Conservation (phyloP, 1,140 invertebrate genomes). For the Drosophila cardini region DNA sequence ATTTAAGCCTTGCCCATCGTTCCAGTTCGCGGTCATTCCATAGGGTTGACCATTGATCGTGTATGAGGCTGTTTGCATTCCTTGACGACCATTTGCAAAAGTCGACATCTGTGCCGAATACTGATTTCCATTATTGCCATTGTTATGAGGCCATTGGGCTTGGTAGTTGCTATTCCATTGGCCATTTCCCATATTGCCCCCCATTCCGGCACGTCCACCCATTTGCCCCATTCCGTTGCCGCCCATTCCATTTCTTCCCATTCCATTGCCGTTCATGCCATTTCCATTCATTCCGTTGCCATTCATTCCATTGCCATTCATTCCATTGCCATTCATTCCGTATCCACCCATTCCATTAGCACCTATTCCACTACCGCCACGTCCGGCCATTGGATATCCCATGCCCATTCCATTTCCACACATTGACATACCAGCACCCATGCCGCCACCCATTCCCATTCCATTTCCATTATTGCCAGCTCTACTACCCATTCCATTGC, state of each 20-base stretch:
- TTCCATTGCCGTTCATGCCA: constrained; percentile 21
- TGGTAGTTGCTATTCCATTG: constrained; percentile 15
- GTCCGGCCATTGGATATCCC: neutral
- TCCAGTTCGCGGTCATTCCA: constrained; percentile 12
- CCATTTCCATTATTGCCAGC: constrained; percentile 10
- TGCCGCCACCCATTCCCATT: constrained; percentile 14
- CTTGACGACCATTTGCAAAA: constrained; percentile 14
- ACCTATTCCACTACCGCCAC: neutral
- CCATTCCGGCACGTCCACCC: constrained; percentile 8
- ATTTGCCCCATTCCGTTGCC: constrained; percentile 16
- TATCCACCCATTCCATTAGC: constrained; percentile 9
- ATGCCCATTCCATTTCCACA: constrained; percentile 5
- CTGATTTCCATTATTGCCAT: constrained; percentile 13
- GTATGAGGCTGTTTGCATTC: constrained; percentile 22
- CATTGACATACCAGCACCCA: too few relatives aligned
- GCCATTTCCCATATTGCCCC: neutral
- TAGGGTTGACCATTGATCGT: constrained; percentile 22
- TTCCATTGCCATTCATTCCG: constrained; percentile 14
- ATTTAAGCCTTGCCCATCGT: constrained; percentile 17
- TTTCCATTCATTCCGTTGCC: neutral
- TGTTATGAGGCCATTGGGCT: constrained; percentile 27
- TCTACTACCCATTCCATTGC: constrained; percentile 12
- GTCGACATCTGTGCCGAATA: constrained; percentile 20
- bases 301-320: constrained; percentile 8
- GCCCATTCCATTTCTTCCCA: constrained; percentile 28